phyloP scores from a whole-genome alignment of 2,797 vertebrate species.

The Muscicapa comitata region DNA sequence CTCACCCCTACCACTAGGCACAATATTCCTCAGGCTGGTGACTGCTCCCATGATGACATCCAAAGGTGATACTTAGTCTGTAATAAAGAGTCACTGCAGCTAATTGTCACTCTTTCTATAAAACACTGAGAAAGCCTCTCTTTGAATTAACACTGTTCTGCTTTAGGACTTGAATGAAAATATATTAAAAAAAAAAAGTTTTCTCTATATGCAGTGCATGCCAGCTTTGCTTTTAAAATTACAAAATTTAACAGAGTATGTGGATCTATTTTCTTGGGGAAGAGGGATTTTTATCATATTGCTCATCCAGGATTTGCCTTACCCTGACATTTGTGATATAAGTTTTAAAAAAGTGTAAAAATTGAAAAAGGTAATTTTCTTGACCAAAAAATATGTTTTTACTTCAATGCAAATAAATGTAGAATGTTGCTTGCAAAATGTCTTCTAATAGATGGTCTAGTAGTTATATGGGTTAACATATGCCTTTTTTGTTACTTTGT shows the following conservation, averaged over 20 bases:
- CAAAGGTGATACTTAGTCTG: conserved; percentile 47
- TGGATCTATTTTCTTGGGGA: conserved; percentile 81
- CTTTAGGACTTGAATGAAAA: conserved; percentile 72
- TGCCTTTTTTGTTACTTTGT: conserved; percentile 75
- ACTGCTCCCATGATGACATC: conserved; percentile 35
- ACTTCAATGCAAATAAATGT: conserved; percentile 79
- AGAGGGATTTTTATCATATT: conserved; percentile 82
- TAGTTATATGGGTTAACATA: conserved; percentile 71
- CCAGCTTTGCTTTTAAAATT: conserved; percentile 82
- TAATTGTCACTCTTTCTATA: conserved; percentile 67
- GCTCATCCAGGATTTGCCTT: conserved; percentile 89
- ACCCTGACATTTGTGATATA: conserved; percentile 86
- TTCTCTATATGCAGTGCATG: conserved; percentile 83
- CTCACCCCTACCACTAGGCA: not conserved
- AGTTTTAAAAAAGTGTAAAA: conserved; percentile 31
- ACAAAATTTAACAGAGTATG: conserved; percentile 77
- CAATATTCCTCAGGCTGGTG: conserved; percentile 32
- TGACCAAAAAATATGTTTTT: conserved; percentile 72
- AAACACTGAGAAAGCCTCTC: conserved; percentile 74
- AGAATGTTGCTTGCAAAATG: conserved; percentile 82
- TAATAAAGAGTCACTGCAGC: conserved; percentile 47
- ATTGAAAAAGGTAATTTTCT: conserved; percentile 71
- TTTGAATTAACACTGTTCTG: conserved; percentile 77
- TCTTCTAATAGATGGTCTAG: conserved; percentile 79
- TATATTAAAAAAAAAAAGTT: conserved; percentile 38